These are phyloP conservation scores for Ornithoptera priamus DNA, from an alignment of 2,888 invertebrate species.

Conservation along the genomic window DNA sequence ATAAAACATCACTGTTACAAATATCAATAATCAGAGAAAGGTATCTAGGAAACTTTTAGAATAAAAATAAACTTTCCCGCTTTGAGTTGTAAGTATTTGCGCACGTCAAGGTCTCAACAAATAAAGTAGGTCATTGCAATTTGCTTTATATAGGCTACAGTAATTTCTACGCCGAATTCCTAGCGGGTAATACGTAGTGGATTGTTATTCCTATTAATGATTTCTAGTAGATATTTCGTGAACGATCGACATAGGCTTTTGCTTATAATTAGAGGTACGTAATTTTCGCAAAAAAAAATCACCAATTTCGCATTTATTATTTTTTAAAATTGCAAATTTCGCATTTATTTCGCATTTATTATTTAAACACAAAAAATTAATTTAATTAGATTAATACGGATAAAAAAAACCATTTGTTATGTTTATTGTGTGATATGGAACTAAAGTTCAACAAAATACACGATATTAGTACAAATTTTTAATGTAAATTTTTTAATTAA, in stretches of 20 bases:
- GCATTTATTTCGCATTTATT: too few relatives aligned
- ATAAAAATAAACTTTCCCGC: constrained; percentile 20
- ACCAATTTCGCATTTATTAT: too few relatives aligned
- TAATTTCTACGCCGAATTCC: background rate
- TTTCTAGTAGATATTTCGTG: background rate
- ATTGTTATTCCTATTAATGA: background rate
- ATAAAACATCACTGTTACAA: background rate
- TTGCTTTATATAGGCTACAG: background rate
- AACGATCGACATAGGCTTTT: background rate
- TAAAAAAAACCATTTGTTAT: too few relatives aligned
- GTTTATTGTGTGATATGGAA: too few relatives aligned
- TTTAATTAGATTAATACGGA: too few relatives aligned
- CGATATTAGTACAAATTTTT: too few relatives aligned
- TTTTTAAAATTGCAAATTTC: too few relatives aligned
- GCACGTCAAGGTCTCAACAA: constrained; percentile 27
- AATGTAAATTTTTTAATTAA: too few relatives aligned
- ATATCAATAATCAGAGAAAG: background rate
- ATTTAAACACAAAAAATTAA: too few relatives aligned
- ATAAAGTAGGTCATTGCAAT: constrained; percentile 28
- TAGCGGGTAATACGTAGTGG: background rate
- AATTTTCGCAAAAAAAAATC: too few relatives aligned
- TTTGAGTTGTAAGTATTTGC: constrained; percentile 16
- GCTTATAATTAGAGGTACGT: background rate
- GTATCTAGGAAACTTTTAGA: background rate
- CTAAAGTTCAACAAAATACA: too few relatives aligned